These are phyloP conservation scores for Typhlichthys eigenmanni DNA, from an alignment of 2,797 vertebrate genomes.

Conservation along the genomic window DNA sequence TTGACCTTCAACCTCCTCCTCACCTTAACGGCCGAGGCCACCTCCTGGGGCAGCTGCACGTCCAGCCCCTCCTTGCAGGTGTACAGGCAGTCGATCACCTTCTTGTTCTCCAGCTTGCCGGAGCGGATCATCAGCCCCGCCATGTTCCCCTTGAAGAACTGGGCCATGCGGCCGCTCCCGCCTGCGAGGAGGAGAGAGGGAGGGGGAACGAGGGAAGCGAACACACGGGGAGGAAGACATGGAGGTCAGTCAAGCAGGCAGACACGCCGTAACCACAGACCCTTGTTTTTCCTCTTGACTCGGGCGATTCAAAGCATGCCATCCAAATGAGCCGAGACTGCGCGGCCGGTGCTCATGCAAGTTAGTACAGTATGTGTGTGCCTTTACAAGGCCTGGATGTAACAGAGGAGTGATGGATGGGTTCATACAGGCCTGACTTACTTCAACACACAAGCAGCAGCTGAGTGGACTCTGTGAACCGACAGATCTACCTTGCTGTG, in stretches of 20 bases:
- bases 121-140: conserved; percentile 93
- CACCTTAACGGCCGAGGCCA: conserved; percentile 87
- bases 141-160: conserved; percentile 94
- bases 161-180: conserved; percentile 87
- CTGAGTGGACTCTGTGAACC: conserved; percentile 36
- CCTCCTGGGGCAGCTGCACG: conserved; percentile 84
- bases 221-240: conserved; percentile 11
- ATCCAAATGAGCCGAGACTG: conserved; percentile 47
- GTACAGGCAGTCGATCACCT: conserved; percentile 97
- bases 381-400: conserved; percentile 41
- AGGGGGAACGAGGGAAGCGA: conserved; percentile 16
- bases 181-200: conserved; percentile 70
- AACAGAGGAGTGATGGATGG: conserved; percentile 47
- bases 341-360: conserved; percentile 81
- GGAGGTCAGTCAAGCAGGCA: conserved; percentile 17
- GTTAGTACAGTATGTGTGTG: conserved; percentile 80
- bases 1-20: conserved; percentile 15
- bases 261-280: neutral
- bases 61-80: conserved; percentile 98
- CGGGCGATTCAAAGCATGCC: conserved; percentile 51
- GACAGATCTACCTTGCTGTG: conserved; percentile 18
- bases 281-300: conserved; percentile 26
- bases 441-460: conserved; percentile 59
- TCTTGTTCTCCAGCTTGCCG: conserved; percentile 94
- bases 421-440: conserved; percentile 37